A percentile compares a stretch with the other conserved stretches of the same genome.
phyloP scores from a whole-genome alignment of 2,113 vertebrate species.

The Cyanistes caeruleus region DNA sequence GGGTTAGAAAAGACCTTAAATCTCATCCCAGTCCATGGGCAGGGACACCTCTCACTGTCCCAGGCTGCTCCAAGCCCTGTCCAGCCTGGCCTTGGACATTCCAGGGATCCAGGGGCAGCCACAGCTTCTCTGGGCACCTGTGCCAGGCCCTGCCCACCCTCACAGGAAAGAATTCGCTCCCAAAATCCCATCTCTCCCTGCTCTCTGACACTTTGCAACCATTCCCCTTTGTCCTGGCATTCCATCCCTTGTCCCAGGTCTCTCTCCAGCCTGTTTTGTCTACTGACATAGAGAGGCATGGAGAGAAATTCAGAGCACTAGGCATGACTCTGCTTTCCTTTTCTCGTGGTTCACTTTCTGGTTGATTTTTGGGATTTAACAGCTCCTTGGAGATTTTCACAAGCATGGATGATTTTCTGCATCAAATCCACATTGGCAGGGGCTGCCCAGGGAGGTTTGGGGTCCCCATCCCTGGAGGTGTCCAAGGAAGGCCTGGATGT shows the following conservation, averaged over 20 bases:
- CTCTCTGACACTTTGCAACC: background rate
- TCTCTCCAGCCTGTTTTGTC: background rate
- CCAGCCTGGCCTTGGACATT: background rate
- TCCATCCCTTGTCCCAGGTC: background rate
- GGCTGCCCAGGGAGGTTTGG: background rate
- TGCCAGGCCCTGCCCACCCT: background rate
- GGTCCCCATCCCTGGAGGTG: background rate
- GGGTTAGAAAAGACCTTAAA: background rate
- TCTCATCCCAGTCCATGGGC: background rate
- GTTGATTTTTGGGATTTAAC: background rate
- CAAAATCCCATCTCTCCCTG: background rate
- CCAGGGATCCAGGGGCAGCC: background rate
- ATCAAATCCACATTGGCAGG: fast-evolving
- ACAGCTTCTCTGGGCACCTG: background rate
- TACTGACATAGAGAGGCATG: fast-evolving
- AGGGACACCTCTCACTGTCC: background rate
- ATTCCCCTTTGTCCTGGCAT: background rate
- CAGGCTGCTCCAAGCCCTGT: fast-evolving
- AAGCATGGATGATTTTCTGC: fast-evolving
- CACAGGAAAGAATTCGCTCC: fast-evolving
- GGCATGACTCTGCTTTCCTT: background rate
- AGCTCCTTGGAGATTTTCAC: fast-evolving
- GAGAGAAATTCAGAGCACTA: background rate
- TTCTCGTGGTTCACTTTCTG: background rate
- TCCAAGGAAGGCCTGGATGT: fast-evolving